These are phyloP conservation scores for Isurus oxyrinchus DNA, from an alignment of 2,113 vertebrate genomes.

Conservation along the genomic window DNA sequence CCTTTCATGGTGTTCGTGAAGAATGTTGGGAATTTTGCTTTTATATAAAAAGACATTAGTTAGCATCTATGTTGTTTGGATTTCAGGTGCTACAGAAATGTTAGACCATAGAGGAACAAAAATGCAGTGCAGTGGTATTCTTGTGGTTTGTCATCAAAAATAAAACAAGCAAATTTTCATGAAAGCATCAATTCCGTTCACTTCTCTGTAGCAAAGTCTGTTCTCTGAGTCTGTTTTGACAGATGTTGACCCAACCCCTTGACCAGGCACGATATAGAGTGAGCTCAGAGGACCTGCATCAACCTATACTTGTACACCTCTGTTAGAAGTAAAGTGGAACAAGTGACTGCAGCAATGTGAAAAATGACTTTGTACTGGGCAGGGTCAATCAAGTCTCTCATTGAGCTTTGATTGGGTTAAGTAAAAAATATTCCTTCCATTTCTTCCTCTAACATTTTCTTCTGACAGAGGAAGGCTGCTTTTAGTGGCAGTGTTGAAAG, in stretches of 20 bases:
- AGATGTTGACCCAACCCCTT: not conserved
- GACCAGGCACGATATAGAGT: not conserved
- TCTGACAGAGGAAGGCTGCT: not conserved
- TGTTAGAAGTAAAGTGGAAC: not conserved
- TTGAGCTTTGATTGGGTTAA: not conserved
- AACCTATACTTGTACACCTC: not conserved
- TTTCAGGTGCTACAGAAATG: not conserved
- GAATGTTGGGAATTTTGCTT: not conserved
- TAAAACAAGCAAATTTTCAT: not conserved
- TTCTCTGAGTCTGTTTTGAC: not conserved
- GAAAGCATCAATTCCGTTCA: not conserved
- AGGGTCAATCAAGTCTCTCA: not conserved
- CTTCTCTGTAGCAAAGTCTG: not conserved
- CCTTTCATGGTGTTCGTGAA: not conserved
- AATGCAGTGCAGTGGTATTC: too few species aligned
- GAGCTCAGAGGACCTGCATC: not conserved
- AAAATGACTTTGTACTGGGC: not conserved
- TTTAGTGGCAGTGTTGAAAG: not conserved
- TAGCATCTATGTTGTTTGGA: not conserved
- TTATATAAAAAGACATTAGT: not conserved
- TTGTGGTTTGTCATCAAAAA: not conserved
- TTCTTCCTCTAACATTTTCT: not conserved
- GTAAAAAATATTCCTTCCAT: not conserved
- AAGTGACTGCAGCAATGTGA: not conserved
- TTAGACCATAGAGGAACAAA: not conserved